Evolutionary conservation across 2,113 vertebrate species (phyloP).

Genomic region (Daboia siamensis): DNA sequence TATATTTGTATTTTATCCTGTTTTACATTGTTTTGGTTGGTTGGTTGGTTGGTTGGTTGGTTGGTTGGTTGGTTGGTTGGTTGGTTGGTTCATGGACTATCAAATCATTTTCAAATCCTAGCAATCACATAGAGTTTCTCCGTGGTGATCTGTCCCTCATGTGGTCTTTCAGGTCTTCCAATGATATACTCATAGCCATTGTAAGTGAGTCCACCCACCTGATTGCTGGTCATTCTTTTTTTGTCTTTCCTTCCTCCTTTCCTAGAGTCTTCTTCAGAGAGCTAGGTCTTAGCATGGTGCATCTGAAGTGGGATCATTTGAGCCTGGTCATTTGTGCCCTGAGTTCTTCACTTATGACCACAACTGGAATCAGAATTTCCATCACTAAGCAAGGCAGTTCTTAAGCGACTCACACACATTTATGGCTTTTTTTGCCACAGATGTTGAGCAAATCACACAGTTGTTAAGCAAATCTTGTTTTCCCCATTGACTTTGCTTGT

Average conservation of each 20-base stretch:
- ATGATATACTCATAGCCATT: background rate
- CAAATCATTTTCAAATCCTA: background rate
- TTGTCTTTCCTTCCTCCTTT: background rate
- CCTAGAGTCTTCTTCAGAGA: background rate
- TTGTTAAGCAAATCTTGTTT: background rate
- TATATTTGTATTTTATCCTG: background rate
- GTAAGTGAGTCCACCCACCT: background rate
- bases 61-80: no score
- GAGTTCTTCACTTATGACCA: background rate
- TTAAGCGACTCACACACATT: background rate
- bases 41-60: background rate
- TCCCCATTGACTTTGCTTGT: background rate
- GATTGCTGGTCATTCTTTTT: background rate
- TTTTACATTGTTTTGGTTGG: background rate
- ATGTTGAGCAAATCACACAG: background rate
- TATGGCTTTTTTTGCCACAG: background rate
- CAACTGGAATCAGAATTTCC: no score
- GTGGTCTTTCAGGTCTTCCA: background rate
- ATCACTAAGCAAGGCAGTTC: no score
- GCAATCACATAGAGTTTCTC: background rate
- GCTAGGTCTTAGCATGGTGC: background rate
- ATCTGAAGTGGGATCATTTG: background rate
- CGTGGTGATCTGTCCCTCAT: background rate
- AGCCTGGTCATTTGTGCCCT: background rate
- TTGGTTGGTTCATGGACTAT: background rate